These are phyloP conservation scores for Microcebus murinus DNA, from an alignment of 2,113 vertebrate species.

Conservation along the genomic window DNA sequence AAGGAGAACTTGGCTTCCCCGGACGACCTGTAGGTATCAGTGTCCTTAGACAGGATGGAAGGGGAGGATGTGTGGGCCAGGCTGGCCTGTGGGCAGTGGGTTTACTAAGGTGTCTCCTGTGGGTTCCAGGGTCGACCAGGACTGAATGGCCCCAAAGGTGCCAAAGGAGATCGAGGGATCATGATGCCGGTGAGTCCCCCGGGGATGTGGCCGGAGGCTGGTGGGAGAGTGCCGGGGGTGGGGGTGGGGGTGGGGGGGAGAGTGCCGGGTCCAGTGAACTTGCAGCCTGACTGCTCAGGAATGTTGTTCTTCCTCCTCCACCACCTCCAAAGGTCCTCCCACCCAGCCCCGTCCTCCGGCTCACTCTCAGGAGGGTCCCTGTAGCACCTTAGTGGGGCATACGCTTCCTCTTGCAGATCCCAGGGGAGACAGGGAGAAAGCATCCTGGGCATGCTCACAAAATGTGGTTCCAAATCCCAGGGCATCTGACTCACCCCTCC, in stretches of 20 bases:
- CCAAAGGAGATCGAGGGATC: conserved; percentile 88
- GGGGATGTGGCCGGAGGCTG: accelerated
- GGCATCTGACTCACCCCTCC: neutral
- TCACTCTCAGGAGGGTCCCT: neutral
- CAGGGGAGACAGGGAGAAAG: neutral
- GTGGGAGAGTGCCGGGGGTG: neutral
- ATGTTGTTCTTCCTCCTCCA: neutral
- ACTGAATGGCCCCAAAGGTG: conserved; percentile 90
- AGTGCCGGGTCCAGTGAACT: neutral
- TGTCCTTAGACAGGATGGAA: neutral
- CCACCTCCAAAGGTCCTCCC: neutral
- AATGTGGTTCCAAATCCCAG: neutral
- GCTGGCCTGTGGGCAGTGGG: neutral
- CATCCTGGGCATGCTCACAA: neutral
- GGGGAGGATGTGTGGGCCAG: neutral
- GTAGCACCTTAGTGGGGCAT: too few relatives aligned
- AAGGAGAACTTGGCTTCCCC: conserved; percentile 95
- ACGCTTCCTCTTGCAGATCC: neutral
- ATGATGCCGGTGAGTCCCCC: conserved; percentile 79
- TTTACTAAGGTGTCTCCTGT: conserved; percentile 37
- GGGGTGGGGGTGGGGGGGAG: neutral
- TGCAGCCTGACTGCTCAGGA: neutral
- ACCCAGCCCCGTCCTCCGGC: neutral
- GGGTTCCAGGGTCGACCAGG: conserved; percentile 93
- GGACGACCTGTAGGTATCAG: conserved; percentile 92